Conservation (phyloP, 2,797 vertebrate genomes). For the Limosa lapponica region DNA sequence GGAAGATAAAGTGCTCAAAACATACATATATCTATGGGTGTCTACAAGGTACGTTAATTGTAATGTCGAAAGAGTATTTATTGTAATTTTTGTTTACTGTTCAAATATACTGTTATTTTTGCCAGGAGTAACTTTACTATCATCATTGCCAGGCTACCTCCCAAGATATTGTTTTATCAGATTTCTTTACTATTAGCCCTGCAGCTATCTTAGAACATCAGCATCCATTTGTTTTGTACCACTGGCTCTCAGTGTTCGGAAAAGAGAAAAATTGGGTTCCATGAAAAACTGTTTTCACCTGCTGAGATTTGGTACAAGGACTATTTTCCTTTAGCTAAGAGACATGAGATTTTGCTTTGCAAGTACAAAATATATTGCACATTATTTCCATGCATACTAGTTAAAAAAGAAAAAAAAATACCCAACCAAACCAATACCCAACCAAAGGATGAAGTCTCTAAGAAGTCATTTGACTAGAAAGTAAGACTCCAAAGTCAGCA, state of each 20-base stretch:
- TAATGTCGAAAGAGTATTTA: neutral
- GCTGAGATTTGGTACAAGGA: neutral
- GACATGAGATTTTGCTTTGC: neutral
- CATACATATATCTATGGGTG: neutral
- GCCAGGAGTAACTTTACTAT: neutral
- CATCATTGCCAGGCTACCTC: neutral
- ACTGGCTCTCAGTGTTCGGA: neutral
- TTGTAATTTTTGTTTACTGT: neutral
- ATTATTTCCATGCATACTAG: neutral
- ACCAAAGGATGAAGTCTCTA: neutral
- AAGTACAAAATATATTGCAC: neutral
- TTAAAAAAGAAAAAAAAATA: neutral
- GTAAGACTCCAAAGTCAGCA: neutral
- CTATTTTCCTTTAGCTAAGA: neutral
- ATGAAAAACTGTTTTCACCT: neutral
- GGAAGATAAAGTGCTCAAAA: neutral
- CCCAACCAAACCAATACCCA: rapidly evolving
- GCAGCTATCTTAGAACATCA: conserved; percentile 44
- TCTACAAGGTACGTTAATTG: neutral
- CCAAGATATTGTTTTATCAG: conserved; percentile 5
- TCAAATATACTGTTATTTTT: neutral
- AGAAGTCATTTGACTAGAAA: neutral
- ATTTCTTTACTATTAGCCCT: conserved; percentile 45
- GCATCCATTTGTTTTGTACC: conserved; percentile 36
- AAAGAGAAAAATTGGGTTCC: neutral